phyloP scores from a whole-genome alignment of 64 coral and sea anemone genomes.

The Orbicella faveolata region DNA sequence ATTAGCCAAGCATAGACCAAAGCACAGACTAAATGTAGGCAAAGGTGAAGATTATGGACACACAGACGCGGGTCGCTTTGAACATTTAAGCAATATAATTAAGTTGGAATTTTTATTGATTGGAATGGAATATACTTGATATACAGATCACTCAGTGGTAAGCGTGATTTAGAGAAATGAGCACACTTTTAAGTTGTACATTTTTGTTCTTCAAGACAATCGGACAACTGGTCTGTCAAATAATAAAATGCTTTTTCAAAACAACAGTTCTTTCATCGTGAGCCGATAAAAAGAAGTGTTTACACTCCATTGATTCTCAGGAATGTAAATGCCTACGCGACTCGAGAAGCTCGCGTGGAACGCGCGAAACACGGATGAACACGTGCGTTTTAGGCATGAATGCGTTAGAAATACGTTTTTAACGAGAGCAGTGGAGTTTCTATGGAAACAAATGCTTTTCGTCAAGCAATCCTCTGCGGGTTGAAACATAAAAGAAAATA shows the following conservation, averaged over 20 bases:
- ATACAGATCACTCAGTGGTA: neutral
- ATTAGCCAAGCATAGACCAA: neutral
- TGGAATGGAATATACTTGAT: neutral
- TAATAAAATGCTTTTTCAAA: neutral
- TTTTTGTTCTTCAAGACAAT: neutral
- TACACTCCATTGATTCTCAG: neutral
- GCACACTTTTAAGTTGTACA: neutral
- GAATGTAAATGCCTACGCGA: neutral
- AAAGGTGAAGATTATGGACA: neutral
- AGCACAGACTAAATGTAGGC: neutral
- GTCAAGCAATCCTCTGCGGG: no score
- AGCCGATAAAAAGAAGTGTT: neutral
- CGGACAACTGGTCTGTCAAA: neutral
- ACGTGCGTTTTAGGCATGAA: neutral
- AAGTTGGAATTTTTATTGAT: neutral
- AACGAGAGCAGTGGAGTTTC: no score
- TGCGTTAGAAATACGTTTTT: no score
- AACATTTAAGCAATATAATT: no score
- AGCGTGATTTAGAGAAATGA: neutral
- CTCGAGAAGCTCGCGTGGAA: neutral
- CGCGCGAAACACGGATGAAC: neutral
- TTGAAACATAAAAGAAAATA: no score
- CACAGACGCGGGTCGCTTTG: neutral
- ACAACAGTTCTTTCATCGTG: neutral
- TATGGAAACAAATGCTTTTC: no score